These are phyloP conservation scores for Galagoides demidoff DNA, from an alignment of 2,797 vertebrate genomes.

Conservation along the genomic window DNA sequence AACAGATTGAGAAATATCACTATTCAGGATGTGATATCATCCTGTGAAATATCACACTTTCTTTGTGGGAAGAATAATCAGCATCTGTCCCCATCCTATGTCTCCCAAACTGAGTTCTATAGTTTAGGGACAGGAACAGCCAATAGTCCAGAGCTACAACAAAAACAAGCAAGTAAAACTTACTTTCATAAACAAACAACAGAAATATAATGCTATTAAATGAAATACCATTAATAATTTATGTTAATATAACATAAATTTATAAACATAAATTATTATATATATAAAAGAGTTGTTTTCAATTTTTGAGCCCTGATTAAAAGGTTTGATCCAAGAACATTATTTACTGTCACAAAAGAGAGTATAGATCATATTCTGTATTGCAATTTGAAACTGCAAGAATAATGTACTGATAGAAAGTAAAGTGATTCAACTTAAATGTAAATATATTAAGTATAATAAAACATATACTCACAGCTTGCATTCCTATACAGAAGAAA, in stretches of 20 bases:
- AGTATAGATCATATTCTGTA: not conserved
- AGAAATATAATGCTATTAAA: slow-evolving; percentile 37
- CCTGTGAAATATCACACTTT: not conserved
- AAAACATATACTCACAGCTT: slow-evolving; percentile 92
- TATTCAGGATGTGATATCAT: not conserved
- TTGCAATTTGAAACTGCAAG: slow-evolving; percentile 45
- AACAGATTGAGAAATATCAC: not conserved
- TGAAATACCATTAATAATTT: not conserved
- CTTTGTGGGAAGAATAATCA: not conserved
- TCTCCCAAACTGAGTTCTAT: slow-evolving; percentile 24
- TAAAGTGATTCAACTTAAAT: not conserved
- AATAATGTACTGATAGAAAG: slow-evolving; percentile 34
- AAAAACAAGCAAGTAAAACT: slow-evolving; percentile 46
- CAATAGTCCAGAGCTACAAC: not conserved
- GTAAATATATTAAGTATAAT: slow-evolving; percentile 2
- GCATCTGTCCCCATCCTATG: not conserved
- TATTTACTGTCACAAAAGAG: slow-evolving; percentile 27
- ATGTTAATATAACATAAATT: no score
- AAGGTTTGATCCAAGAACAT: slow-evolving; percentile 4
- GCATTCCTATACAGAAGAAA: slow-evolving; percentile 98
- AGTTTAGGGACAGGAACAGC: not conserved
- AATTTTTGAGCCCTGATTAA: slow-evolving; percentile 41
- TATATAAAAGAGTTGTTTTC: not conserved
- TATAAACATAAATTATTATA: not conserved
- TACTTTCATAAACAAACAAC: slow-evolving; percentile 31